A percentile compares a stretch with the other conserved stretches of the same genome.
phyloP scores from a whole-genome alignment of 2,113 vertebrate species.

The Sterrhoptilus dennistouni region DNA sequence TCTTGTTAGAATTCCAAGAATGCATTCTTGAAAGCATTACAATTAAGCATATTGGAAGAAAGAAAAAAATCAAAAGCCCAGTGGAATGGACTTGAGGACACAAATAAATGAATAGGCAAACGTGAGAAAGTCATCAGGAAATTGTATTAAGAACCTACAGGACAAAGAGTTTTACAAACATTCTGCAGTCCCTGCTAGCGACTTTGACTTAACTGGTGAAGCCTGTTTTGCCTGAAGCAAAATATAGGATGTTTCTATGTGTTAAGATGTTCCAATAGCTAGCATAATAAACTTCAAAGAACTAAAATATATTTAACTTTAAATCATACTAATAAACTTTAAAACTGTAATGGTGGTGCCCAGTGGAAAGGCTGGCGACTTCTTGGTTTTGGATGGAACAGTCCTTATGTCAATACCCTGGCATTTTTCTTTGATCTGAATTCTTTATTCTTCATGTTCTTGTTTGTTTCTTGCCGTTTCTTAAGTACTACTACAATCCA shows the following conservation, averaged over 20 bases:
- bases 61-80: background rate
- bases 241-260: background rate
- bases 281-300: background rate
- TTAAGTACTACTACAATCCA: background rate
- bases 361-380: background rate
- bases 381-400: background rate
- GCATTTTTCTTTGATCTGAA: background rate
- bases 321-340: background rate
- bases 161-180: background rate
- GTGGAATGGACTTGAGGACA: background rate
- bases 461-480: background rate
- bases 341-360: background rate
- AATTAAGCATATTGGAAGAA: background rate
- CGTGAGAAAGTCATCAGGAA: background rate
- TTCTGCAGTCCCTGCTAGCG: background rate
- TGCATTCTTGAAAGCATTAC: background rate
- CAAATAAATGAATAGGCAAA: background rate
- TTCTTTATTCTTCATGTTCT: background rate
- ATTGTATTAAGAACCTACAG: background rate
- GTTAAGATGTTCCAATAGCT: background rate
- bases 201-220: background rate
- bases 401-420: background rate
- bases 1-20: background rate
- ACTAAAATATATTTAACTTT: background rate
- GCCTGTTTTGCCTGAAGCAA: background rate